Percentiles rank a stretch among this genome's conserved stretches.
phyloP scores from a whole-genome alignment of 1,140 invertebrate genomes.

The Eumeta japonica region DNA sequence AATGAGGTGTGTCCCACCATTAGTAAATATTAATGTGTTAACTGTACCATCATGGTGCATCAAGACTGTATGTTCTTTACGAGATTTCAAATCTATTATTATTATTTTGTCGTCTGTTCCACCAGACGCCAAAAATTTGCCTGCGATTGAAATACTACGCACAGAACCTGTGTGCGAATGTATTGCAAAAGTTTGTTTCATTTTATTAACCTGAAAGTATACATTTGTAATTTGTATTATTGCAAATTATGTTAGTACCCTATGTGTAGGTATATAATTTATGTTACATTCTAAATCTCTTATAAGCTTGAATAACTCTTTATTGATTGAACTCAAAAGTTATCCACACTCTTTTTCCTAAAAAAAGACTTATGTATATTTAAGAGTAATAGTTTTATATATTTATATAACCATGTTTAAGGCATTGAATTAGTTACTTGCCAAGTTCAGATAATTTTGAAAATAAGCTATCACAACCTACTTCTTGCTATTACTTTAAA shows the following conservation, averaged over 20 bases:
- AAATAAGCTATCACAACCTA: too few relatives aligned
- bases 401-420: too few relatives aligned
- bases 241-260: neutral
- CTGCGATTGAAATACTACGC: conserved; percentile 67
- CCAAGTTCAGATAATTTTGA: too few relatives aligned
- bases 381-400: too few relatives aligned
- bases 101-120: conserved; percentile 88
- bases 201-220: conserved; percentile 40
- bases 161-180: conserved; percentile 82
- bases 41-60: conserved; percentile 82
- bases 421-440: too few relatives aligned
- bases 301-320: too few relatives aligned
- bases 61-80: conserved; percentile 76
- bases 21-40: conserved; percentile 73
- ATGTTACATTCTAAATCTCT: too few relatives aligned
- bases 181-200: conserved; percentile 79
- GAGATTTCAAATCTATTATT: conserved; percentile 77
- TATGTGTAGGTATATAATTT: neutral
- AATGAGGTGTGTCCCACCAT: conserved; percentile 74
- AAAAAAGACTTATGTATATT: too few relatives aligned
- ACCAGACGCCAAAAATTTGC: conserved; percentile 79
- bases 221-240: conserved; percentile 5
- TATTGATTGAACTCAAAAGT: too few relatives aligned
- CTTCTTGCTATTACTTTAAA: too few relatives aligned
- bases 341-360: too few relatives aligned